Conservation (phyloP, 2,797 vertebrate genomes). For the Myotis myotis region DNA sequence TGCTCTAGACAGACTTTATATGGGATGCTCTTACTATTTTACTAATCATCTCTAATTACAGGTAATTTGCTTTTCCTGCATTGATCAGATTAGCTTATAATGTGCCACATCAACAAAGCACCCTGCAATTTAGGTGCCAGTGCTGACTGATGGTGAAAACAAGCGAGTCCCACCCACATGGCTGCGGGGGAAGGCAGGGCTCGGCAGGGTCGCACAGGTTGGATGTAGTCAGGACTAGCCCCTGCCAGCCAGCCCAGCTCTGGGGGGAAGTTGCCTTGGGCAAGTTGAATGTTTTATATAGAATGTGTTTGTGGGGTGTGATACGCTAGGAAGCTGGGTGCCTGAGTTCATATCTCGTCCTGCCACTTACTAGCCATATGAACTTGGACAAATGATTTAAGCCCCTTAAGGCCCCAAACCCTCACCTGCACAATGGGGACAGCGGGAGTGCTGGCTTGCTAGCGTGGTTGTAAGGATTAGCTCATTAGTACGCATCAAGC, state of each 20-base stretch:
- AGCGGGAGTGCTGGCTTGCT: neutral
- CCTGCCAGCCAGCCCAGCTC: neutral
- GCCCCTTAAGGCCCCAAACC: neutral
- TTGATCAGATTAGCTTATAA: slow-evolving; percentile 74
- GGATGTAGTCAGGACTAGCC: neutral
- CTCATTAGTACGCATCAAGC: neutral
- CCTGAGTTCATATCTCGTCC: neutral
- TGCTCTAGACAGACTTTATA: slow-evolving; percentile 41
- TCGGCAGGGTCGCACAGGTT: neutral
- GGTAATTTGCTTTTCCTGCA: slow-evolving; percentile 71
- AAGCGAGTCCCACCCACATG: neutral
- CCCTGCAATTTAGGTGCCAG: slow-evolving; percentile 58
- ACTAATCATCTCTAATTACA: slow-evolving; percentile 75
- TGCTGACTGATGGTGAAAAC: neutral
- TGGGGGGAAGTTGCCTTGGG: neutral
- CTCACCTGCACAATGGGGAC: neutral
- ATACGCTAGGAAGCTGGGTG: neutral
- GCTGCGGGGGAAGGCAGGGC: neutral
- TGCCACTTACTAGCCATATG: neutral
- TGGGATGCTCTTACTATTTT: slow-evolving; percentile 39
- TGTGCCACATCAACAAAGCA: slow-evolving; percentile 53
- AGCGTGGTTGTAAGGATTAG: neutral
- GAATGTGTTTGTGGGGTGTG: neutral
- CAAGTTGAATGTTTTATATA: neutral
- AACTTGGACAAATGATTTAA: neutral